Evolutionary conservation across 2,113 vertebrate genomes (phyloP).

Genomic region (Pelecanus crispus): DNA sequence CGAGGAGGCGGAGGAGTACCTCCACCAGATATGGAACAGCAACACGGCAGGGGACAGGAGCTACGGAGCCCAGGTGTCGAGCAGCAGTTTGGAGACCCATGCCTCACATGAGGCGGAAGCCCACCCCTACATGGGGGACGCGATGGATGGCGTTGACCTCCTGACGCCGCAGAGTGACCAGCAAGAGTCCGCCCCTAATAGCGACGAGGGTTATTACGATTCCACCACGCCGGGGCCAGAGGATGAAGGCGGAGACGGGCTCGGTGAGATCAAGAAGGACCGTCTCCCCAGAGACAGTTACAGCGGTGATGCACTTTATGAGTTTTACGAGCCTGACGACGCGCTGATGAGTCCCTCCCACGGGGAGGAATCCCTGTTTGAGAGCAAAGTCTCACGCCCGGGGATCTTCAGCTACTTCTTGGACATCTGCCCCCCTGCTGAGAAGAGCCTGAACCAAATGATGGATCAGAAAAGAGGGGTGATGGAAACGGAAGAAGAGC

Average conservation of each 20-base stretch:
- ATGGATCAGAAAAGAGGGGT: conserved; percentile 68
- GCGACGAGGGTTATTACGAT: conserved; percentile 96
- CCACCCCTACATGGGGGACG: conserved; percentile 54
- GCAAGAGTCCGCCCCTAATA: conserved; percentile 92
- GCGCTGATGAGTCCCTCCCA: conserved; percentile 82
- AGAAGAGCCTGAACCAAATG: conserved; percentile 61
- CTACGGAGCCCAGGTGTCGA: conserved; percentile 61
- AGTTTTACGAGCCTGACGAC: conserved; percentile 75
- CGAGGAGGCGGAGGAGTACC: conserved; percentile 83
- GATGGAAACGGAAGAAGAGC: conserved; percentile 81
- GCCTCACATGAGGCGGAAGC: conserved; percentile 58
- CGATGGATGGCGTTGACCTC: conserved; percentile 64
- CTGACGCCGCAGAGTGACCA: conserved; percentile 93
- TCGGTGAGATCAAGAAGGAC: conserved; percentile 73
- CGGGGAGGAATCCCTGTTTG: conserved; percentile 77
- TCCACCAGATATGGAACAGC: conserved; percentile 79
- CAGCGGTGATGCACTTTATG: conserved; percentile 95
- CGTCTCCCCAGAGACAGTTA: conserved; percentile 93
- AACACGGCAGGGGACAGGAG: conserved; percentile 53
- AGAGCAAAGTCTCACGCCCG: conserved; percentile 66
- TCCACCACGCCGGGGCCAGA: conserved; percentile 91
- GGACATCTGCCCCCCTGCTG: conserved; percentile 67
- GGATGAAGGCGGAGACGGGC: conserved; percentile 81
- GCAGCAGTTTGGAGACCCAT: conserved; percentile 30
- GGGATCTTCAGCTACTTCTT: conserved; percentile 76